phyloP scores from a whole-genome alignment of 2,113 vertebrate genomes.

The Vombatus ursinus region DNA sequence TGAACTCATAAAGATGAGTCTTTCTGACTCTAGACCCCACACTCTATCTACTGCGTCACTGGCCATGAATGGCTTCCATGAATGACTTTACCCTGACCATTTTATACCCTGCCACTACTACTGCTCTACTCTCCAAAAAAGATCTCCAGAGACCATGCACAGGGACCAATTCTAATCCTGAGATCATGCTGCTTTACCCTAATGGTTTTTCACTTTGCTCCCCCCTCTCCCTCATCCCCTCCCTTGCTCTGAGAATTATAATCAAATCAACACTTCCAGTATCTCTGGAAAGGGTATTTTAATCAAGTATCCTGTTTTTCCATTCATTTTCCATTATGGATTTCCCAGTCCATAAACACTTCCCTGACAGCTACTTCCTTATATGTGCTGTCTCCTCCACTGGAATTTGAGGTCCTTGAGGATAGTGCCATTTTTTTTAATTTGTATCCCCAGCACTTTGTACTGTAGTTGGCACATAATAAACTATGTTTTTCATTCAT shows the following conservation, averaged over 20 bases:
- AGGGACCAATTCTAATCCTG: neutral
- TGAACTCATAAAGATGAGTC: neutral
- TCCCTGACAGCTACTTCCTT: neutral
- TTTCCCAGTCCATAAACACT: neutral
- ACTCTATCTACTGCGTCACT: neutral
- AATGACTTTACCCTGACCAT: neutral
- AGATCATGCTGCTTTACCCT: neutral
- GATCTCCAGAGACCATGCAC: neutral
- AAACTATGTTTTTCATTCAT: neutral
- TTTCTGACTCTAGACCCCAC: neutral
- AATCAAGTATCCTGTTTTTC: neutral
- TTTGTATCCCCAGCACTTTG: neutral
- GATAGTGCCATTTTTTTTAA: neutral
- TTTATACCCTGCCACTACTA: neutral
- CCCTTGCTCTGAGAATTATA: neutral
- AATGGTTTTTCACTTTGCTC: neutral
- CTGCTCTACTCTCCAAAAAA: neutral
- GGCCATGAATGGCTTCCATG: neutral
- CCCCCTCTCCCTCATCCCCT: neutral
- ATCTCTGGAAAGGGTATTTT: neutral
- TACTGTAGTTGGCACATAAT: too few species aligned
- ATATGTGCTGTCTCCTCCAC: too few species aligned
- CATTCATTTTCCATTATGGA: neutral
- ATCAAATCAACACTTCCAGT: neutral
- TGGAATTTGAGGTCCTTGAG: neutral